These are phyloP conservation scores for Streblospio benedicti DNA, from an alignment of 1,140 invertebrate genomes.

Conservation along the genomic window DNA sequence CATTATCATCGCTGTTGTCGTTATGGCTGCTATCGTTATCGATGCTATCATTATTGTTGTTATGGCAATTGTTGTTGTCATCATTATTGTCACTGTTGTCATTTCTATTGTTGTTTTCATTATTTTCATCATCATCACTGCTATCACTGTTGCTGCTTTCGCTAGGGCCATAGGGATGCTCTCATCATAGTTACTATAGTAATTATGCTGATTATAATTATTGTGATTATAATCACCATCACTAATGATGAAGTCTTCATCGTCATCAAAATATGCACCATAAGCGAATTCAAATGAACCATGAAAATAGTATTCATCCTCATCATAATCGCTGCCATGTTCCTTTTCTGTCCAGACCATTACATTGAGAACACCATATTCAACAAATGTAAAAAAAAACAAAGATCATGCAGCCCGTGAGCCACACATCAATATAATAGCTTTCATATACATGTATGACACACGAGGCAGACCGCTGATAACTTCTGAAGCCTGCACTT, in stretches of 20 bases:
- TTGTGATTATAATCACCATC: neutral
- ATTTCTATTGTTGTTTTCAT: neutral
- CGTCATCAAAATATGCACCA: too few relatives aligned
- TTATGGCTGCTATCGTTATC: neutral
- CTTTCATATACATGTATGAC: constrained; percentile 42
- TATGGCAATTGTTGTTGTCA: neutral
- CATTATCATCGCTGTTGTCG: neutral
- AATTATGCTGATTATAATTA: neutral
- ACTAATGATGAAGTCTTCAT: too few relatives aligned
- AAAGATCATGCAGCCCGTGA: constrained; percentile 39
- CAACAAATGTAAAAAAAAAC: constrained; percentile 38
- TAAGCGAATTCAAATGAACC: too few relatives aligned
- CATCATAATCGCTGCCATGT: too few relatives aligned
- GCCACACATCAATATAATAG: constrained; percentile 45
- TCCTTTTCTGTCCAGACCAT: constrained; percentile 9
- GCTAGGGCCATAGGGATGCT: too few relatives aligned
- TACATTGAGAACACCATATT: constrained; percentile 41
- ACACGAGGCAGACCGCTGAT: constrained; percentile 15
- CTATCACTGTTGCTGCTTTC: too few relatives aligned
- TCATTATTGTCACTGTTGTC: neutral
- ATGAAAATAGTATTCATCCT: too few relatives aligned
- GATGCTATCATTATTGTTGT: neutral
- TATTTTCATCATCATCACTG: neutral
- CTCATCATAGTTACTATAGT: neutral
- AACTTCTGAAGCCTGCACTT: too few relatives aligned